Base-by-base conservation (phyloP, 64 coral and sea anemone species). In the Montipora capricornis region DNA sequence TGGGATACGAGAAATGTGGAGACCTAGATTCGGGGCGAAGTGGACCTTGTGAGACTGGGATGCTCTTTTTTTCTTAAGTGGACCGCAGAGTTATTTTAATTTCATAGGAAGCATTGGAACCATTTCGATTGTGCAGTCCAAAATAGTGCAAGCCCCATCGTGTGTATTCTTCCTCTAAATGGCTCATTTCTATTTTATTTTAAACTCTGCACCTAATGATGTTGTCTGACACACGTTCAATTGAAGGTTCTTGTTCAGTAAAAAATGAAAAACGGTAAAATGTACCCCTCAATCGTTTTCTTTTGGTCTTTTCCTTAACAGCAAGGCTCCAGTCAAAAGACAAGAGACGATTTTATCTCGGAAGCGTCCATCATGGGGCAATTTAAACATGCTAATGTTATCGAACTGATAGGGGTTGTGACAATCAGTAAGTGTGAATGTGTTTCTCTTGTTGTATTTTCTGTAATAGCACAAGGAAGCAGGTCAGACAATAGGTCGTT, bases 361-460 rank as follows among this genome's bases (percentile, higher is more conserved):
- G 96, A 98, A 62, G 96, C 96, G 10, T 94, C 96, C 5, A 88
- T 98, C 52, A 91, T 98, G 89, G 96, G 89, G 1, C 96, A 98
- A 78, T 98, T 98, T 76, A 83, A 95, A 75, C 89, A 98, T 26
- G 70, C 76, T 19, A 98, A 98, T 69, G 96, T 98, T 44, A 92
- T 98, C 60, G 29, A 61, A 24, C 79, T 98, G n/a, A 88, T 80
- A 49, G 96, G 96, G 17, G 96, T 98, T 0, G 74, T 98, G 7
- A 98, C 96, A 58, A 79, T 86, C 15, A 89, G 96, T 92, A 87
- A 73, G 78, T 87, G 57, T 8, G 29, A 22, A 71, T 20, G 64
- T 68, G 1, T 17, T 68, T 68, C 1, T 4, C 12, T 16, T 17
- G 13, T 16, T 68, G 16, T 68, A 17, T 68, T 4, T 68, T n/a